Evolutionary conservation across 2,888 invertebrate genomes (phyloP), one percentile per base, ranked within the genome.

Genomic region (Campoletis raptor): DNA sequence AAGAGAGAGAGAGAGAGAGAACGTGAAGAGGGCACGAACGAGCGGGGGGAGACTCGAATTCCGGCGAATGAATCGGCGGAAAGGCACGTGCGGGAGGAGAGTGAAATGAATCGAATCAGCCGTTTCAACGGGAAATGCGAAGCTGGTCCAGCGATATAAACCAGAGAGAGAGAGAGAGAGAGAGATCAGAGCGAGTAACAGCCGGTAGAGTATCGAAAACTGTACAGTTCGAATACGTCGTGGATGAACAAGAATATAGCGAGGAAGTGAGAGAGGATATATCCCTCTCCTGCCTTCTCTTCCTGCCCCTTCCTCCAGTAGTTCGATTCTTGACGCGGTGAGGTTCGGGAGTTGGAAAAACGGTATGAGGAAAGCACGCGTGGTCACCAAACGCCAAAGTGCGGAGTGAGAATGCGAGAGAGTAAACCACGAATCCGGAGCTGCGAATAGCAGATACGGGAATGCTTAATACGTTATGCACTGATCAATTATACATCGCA

Each of bases 391-490:
- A 18, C 24, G 52, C 36, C 54, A 48, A 21, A 40, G 76, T 24
- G 70, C 57, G 64, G 67, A 81, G 79, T 48, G 70, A 70, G 81
- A 81, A 79, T 61, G 61, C 61, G 76, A 61, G 83, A 61, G 85
- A 84, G 87, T 57, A 70, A 83, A 80, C 72, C 79, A 86, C 74
- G 88, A 91, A 90, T 81, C 86, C 86, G 89, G 88, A 87, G 89
- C 92, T 91, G 90, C 89, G 89, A 91, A 88, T 74, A 90, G 89
- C 90, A 91, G 92, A 92, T 93, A 93, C 91, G 92, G 91, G 69
- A 89, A 74, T 67, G 81, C 81, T 78, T 81, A 77, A 81, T 86
- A 73, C 86, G 89, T 92, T 91, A 91, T 91, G 89, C 90, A 78
- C 86, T 90, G 90, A 90, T 90, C 93, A 92, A 93, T 93, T 92